A percentile compares a stretch with the other conserved stretches of the same genome.
phyloP scores from a whole-genome alignment of 2,113 vertebrate species.

The Sylvietta virens region DNA sequence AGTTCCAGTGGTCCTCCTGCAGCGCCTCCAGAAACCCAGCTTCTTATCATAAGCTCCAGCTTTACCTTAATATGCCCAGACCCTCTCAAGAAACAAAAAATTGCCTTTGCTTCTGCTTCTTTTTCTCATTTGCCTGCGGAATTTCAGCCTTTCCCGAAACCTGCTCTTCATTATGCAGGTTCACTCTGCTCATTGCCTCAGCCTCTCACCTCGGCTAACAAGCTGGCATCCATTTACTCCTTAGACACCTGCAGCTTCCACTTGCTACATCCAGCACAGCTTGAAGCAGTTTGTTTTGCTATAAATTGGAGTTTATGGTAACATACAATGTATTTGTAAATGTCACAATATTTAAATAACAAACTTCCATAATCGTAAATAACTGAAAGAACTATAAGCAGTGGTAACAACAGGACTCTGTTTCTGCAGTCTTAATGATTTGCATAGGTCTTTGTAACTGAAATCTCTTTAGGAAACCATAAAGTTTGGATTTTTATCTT shows the following conservation, averaged over 20 bases:
- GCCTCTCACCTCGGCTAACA: slow-evolving; percentile 17
- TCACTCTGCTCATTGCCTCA: background rate
- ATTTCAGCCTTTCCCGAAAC: background rate
- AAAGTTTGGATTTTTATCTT: background rate
- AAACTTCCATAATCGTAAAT: background rate
- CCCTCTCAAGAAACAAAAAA: background rate
- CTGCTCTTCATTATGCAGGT: background rate
- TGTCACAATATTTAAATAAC: slow-evolving; percentile 57
- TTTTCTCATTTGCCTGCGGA: background rate
- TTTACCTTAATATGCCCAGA: background rate
- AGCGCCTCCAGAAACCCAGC: background rate
- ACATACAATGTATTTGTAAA: slow-evolving; percentile 6
- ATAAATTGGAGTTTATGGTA: slow-evolving; percentile 31
- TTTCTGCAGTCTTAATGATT: background rate
- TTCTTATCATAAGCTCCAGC: background rate
- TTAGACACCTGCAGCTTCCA: slow-evolving; percentile 34
- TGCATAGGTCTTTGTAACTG: background rate
- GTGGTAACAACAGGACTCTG: background rate
- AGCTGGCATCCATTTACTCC: slow-evolving; percentile 38
- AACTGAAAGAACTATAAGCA: background rate
- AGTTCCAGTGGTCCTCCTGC: background rate
- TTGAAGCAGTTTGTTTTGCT: slow-evolving; percentile 29
- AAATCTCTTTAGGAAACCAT: background rate
- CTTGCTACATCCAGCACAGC: slow-evolving; percentile 22
- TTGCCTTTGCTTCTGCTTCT: background rate